Evolutionary conservation across 2,888 invertebrate genomes (phyloP).

Genomic region (Philopedon plagiatum): DNA sequence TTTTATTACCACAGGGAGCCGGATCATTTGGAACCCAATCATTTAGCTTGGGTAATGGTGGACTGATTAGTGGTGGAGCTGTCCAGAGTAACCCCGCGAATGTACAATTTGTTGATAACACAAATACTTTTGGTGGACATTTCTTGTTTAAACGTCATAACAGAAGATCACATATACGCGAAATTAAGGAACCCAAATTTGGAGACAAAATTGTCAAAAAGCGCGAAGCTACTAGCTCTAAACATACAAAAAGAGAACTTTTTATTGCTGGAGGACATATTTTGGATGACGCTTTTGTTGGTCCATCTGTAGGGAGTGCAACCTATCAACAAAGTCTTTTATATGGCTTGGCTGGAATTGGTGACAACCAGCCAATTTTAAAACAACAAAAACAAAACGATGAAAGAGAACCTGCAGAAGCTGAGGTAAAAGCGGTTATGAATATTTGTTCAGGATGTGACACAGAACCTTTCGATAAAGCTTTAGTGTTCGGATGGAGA

Average conservation of each 20-base stretch:
- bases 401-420: constrained; percentile 86
- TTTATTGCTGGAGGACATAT: constrained; percentile 79
- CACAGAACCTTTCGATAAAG: constrained; percentile 85
- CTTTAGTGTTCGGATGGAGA: constrained; percentile 85
- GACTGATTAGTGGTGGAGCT: constrained; percentile 5
- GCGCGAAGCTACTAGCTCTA: constrained; percentile 51
- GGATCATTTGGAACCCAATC: constrained; percentile 37
- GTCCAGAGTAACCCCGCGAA: constrained; percentile 72
- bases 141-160: constrained; percentile 70
- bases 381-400: constrained; percentile 78
- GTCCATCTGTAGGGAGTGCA: constrained; percentile 61
- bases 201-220: constrained; percentile 55
- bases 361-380: constrained; percentile 74
- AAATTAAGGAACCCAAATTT: constrained; percentile 40
- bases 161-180: constrained; percentile 30
- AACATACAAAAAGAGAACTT: constrained; percentile 75
- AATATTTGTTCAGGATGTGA: constrained; percentile 83
- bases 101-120: constrained; percentile 76
- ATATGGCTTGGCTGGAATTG: constrained; percentile 79
- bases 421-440: constrained; percentile 86
- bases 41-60: constrained; percentile 25
- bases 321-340: constrained; percentile 72
- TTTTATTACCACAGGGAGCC: constrained; percentile 37
- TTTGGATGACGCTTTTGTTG: constrained; percentile 69
- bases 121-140: constrained; percentile 68